Evolutionary conservation across 2,797 vertebrate species (phyloP), one percentile per base, ranked within the genome.

Genomic region (Emydoidea blandingii): DNA sequence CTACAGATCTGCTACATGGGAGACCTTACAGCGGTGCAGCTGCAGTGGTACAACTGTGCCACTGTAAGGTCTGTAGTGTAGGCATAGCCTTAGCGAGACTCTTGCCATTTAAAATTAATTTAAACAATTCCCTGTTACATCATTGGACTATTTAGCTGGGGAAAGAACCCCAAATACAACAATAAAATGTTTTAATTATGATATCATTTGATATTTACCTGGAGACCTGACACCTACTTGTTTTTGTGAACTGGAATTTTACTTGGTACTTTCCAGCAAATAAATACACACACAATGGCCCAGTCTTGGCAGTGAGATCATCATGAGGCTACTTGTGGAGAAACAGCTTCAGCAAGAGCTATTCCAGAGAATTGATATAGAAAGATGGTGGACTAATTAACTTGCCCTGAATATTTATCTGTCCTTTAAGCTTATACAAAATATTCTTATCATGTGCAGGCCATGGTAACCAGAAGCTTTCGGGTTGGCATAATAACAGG

Each of bases 341-440:
- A 2, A 97, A 83, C 92, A 93, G 92, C 94, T 96, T 94, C 89
- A 86, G 86, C 1, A 12, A 91, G 89, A 93, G 91, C 84, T 96
- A 97, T 95, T 95, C 94, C 93, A 83, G 72, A 87, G 82, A 94
- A 94, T 53, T 95, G 94, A 84, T 91, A 94, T 90, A 94, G 94
- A 95, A 97, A 95, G 94, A 85, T 84, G 68, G 52, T 41, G 80
- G 92, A 86, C 91, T 96, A 96, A 94, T 80, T 89, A n/a, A 82
- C 82, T 96, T 94, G 85, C 79, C 87, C 81, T 82, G 23, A 92
- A 86, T 86, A 65, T 82, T 94, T 91, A 90, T 91, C 89, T 93
- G 78, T 94, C 86, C 91, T 94, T 96, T 90, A 84, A 90, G 86
- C 85, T 96, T 96, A 92, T 5, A 16, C 82, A 59, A 88, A 96